Evolutionary conservation across 2,888 invertebrate species (phyloP).

Genomic region (Timema podura): DNA sequence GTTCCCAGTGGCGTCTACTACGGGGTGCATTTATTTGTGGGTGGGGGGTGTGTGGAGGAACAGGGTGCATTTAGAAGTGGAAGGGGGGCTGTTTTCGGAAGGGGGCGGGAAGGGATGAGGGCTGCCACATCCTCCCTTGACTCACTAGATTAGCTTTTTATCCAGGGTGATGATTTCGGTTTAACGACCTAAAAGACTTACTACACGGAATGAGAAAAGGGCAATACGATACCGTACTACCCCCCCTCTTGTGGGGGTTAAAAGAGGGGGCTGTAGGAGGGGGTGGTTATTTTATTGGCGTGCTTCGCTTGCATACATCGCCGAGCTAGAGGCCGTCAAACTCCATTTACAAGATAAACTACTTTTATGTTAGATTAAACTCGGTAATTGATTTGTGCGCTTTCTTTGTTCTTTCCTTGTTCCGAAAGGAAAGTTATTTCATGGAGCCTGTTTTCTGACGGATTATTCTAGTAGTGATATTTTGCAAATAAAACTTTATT

Average conservation of each 20-base stretch:
- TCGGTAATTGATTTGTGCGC: slow-evolving; percentile 15
- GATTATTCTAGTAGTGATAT: too few relatives aligned
- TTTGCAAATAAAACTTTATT: too few relatives aligned
- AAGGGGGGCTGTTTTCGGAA: background rate
- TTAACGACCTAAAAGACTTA: slow-evolving; percentile 18
- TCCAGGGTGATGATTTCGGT: slow-evolving; percentile 21
- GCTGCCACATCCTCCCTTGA: slow-evolving; percentile 15
- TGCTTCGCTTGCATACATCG: too few relatives aligned
- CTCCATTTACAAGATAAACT: slow-evolving; percentile 17
- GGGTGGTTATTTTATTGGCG: background rate
- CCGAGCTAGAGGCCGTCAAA: background rate
- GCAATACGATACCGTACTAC: background rate
- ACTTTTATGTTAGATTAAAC: slow-evolving; percentile 17
- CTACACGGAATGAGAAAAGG: background rate
- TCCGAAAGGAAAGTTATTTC: too few relatives aligned
- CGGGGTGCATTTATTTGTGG: background rate
- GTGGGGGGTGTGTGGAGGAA: background rate
- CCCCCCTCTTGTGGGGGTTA: background rate
- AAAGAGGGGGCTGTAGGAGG: background rate
- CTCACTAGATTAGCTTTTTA: slow-evolving; percentile 22
- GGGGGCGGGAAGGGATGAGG: background rate
- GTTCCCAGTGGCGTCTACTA: background rate
- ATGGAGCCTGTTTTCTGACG: too few relatives aligned
- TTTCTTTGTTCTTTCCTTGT: background rate
- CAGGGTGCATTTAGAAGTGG: background rate